A percentile compares a stretch with the other conserved stretches of the same genome.
These are phyloP conservation scores for Hylaeus anthracinus DNA, from an alignment of 1,140 invertebrate genomes.

Conservation along the genomic window DNA sequence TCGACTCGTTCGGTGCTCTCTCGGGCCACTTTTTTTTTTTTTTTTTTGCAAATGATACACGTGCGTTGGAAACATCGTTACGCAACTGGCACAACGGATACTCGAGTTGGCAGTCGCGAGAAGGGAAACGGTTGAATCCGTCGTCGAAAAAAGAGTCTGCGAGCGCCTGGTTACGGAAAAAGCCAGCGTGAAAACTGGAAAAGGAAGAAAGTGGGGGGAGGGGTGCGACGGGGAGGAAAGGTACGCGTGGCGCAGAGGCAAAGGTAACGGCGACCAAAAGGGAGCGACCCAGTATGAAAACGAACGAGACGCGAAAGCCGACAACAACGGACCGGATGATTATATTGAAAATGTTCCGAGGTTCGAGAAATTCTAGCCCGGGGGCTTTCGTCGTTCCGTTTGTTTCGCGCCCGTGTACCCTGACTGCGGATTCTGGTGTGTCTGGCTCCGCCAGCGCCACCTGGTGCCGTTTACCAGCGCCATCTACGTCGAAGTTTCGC, in stretches of 20 bases:
- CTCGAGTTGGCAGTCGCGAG: background rate
- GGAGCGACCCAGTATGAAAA: constrained; percentile 7
- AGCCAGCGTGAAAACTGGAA: background rate
- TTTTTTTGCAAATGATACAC: background rate
- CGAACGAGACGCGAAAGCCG: constrained; percentile 22
- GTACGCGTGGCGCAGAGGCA: background rate
- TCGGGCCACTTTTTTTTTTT: too few species aligned
- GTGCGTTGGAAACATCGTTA: background rate
- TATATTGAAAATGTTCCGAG: constrained; percentile 50
- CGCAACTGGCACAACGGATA: background rate
- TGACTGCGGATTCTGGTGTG: too few species aligned
- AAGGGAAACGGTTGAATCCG: background rate
- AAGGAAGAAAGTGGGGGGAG: too few species aligned
- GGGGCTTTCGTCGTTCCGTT: constrained; percentile 24
- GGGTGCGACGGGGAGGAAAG: background rate
- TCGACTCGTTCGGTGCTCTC: too few species aligned
- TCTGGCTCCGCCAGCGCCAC: too few species aligned
- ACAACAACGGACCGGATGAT: constrained; percentile 49
- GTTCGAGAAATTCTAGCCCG: constrained; percentile 15
- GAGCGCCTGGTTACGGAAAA: background rate
- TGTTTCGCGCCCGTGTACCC: constrained; percentile 20
- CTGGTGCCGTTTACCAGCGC: too few species aligned
- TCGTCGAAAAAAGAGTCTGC: background rate
- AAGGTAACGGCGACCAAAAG: background rate
- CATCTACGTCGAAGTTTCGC: constrained; percentile 1